Evolutionary conservation across 2,113 vertebrate species (phyloP).

Genomic region (Marmota monax): DNA sequence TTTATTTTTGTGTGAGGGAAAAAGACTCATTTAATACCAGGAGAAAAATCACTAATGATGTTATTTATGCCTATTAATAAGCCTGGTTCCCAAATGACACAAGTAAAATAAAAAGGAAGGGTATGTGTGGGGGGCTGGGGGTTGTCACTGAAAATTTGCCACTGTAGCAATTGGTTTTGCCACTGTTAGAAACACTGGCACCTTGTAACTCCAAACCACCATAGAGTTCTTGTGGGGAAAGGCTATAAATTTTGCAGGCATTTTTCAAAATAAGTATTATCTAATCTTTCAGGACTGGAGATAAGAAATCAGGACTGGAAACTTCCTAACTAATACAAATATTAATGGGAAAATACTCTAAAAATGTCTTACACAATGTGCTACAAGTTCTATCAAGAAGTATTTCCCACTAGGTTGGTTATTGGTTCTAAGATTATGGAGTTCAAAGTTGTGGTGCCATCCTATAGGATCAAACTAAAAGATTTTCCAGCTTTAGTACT

Average conservation of each 20-base stretch:
- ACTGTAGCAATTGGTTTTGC: neutral
- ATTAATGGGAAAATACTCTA: neutral
- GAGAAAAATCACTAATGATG: neutral
- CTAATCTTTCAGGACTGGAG: neutral
- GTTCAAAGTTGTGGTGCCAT: neutral
- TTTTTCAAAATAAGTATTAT: constrained; percentile 10
- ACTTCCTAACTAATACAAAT: neutral
- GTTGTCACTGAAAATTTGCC: neutral
- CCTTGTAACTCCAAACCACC: neutral
- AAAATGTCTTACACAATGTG: neutral
- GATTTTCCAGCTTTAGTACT: neutral
- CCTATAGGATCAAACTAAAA: neutral
- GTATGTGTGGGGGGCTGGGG: neutral
- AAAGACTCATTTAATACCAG: neutral
- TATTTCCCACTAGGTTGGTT: neutral
- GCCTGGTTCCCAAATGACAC: neutral
- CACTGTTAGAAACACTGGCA: neutral
- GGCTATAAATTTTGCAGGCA: neutral
- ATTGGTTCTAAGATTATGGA: constrained; percentile 31
- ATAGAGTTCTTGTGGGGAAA: neutral
- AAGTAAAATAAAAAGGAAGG: neutral
- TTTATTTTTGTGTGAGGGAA: neutral
- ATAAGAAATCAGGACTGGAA: neutral
- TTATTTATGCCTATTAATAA: neutral
- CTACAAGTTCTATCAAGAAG: neutral